Conservation (phyloP, 2,113 vertebrate genomes). For the Cacatua alba region DNA sequence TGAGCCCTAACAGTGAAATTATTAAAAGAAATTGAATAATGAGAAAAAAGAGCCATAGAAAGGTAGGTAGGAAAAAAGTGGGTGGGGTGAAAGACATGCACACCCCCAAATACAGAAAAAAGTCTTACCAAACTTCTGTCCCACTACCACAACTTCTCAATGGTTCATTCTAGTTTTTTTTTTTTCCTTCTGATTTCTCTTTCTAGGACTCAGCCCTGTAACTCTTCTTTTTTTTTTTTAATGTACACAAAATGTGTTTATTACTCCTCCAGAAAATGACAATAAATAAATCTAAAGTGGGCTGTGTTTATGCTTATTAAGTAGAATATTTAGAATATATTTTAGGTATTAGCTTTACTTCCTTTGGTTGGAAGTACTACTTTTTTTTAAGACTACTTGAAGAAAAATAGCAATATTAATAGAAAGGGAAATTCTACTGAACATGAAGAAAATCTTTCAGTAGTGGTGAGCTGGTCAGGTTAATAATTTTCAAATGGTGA, state of each 20-base stretch:
- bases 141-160: not conserved
- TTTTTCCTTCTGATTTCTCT: not conserved
- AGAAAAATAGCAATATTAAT: not conserved
- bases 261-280: not conserved
- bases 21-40: not conserved
- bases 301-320: not conserved
- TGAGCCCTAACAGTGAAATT: not conserved
- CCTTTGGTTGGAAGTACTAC: not conserved
- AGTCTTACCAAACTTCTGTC: not conserved
- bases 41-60: not conserved
- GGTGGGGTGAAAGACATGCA: not conserved
- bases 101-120: rapidly evolving
- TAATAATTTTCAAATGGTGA: not conserved
- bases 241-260: not conserved
- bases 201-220: not conserved
- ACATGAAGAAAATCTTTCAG: not conserved
- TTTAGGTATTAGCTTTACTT: not conserved
- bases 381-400: not conserved
- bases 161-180: not conserved
- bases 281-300: not conserved
- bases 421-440: not conserved
- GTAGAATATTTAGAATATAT: not conserved
- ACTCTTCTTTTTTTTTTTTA: not conserved
- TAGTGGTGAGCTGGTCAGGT: not conserved
- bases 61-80: not conserved